Evolutionary conservation across 2,888 invertebrate genomes (phyloP), one percentile per base, ranked within the genome.

Genomic region (Apamea anceps): DNA sequence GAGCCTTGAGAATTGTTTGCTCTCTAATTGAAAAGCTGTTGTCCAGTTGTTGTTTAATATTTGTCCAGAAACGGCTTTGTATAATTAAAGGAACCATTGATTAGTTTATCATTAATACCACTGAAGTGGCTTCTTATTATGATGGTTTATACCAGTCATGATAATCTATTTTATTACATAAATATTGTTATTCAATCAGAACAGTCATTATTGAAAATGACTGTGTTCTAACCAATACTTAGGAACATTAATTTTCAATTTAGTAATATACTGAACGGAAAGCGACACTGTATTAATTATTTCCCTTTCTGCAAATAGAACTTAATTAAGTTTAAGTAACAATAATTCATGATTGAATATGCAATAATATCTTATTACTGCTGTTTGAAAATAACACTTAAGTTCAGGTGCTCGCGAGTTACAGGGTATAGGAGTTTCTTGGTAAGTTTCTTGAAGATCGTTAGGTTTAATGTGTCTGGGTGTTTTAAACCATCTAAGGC

Each of bases 381-480:
- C 45, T 57, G n/a, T 76, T 76, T 70, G 32, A 51, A 84, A 37
- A 28, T 67, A 79, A 80, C 7, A 32, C 32, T 54, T 32, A 21
- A 6, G 28, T 13, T 28, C 18, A 63, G 2, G 3, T 10, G 6
- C 28, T 42, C 7, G 8, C 13, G 10, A 66, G 45, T 82, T 42
- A 63, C 2, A 70, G 57, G 48, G 37, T 77, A 68, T 57, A 54
- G 57, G 37, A 63, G n/a, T 73, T 75, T 70, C 21, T 68, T 28
- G 8, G 32, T 68, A n/a, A 51, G 57, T 37, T 25, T 32, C 48
- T 45, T 65, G 4, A 66, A 63, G 45, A 63, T 75, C 37, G 45
- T 85, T 75, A 63, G 63, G 13, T 85, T 75, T 86, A 76, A 86
- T 60, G 32, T 63, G 62, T 42, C 37, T 60, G 63, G 21, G n/a